These are phyloP conservation scores for Zosterops borbonicus DNA, from an alignment of 2,113 vertebrate genomes.

Conservation along the genomic window DNA sequence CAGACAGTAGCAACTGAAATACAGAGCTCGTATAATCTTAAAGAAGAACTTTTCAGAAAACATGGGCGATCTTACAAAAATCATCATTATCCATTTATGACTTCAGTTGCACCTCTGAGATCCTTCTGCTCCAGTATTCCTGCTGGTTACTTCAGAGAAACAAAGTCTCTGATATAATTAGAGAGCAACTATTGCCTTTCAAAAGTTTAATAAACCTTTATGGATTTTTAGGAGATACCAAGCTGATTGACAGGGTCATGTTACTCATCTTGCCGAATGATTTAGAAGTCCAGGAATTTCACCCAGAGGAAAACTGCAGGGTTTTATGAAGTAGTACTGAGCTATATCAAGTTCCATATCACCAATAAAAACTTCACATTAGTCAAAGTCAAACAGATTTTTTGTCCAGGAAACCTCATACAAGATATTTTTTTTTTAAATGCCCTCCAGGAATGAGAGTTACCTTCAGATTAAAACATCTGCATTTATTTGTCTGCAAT, in stretches of 20 bases:
- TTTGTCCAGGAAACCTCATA: background rate
- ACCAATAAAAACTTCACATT: background rate
- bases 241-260: background rate
- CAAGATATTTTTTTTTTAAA: background rate
- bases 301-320: background rate
- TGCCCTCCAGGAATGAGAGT: background rate
- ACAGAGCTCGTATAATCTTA: background rate
- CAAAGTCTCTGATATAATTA: background rate
- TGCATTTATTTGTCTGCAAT: background rate
- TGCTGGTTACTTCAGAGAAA: background rate
- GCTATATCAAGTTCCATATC: background rate
- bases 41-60: background rate
- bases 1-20: background rate
- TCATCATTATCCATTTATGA: background rate
- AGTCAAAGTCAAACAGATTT: constrained; percentile 5
- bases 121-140: background rate
- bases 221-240: background rate
- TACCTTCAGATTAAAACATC: background rate
- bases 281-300: background rate
- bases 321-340: background rate
- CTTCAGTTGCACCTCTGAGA: background rate
- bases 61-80: background rate
- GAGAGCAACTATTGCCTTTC: background rate
- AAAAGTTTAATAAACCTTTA: background rate
- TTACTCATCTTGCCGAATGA: constrained; percentile 9